Conservation (phyloP, 2,888 invertebrate species). For the Panzeria rudis region DNA sequence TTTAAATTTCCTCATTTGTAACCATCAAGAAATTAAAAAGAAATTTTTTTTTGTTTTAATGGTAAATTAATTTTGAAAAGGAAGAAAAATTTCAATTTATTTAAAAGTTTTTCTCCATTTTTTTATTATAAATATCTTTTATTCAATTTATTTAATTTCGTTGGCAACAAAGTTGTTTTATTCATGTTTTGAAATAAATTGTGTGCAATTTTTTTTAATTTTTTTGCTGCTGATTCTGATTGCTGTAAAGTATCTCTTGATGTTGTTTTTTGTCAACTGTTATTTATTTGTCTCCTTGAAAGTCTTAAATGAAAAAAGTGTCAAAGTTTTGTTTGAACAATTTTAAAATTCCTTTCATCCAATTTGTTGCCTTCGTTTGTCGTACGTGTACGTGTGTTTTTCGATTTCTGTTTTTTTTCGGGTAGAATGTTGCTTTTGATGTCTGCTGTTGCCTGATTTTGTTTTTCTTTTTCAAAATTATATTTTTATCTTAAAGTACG, state of each 20-base stretch:
- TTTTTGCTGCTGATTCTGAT: background rate
- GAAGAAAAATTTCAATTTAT: constrained; percentile 31
- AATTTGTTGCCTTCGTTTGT: constrained; percentile 63
- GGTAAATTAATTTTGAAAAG: constrained; percentile 24
- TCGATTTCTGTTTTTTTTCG: background rate
- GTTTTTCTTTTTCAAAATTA: background rate
- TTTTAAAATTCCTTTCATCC: constrained; percentile 69
- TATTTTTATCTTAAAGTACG: constrained; percentile 18
- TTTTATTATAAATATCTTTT: background rate
- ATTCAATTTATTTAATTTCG: constrained; percentile 43
- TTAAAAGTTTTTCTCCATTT: constrained; percentile 13
- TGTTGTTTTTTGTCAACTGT: constrained; percentile 25
- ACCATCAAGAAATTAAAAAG: constrained; percentile 12
- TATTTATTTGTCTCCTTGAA: constrained; percentile 66
- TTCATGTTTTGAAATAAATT: constrained; percentile 38
- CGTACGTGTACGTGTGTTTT: background rate
- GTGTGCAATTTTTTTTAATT: constrained; percentile 5
- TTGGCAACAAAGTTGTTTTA: constrained; percentile 34
- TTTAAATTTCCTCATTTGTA: constrained; percentile 52
- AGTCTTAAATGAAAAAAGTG: constrained; percentile 68
- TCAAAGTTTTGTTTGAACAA: constrained; percentile 66
- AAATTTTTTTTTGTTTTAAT: background rate
- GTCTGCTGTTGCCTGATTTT: constrained; percentile 2
- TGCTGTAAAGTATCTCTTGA: constrained; percentile 1
- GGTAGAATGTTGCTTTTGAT: background rate